phyloP scores from a whole-genome alignment of 2,888 invertebrate genomes.

The Acanthosepion lycidas region DNA sequence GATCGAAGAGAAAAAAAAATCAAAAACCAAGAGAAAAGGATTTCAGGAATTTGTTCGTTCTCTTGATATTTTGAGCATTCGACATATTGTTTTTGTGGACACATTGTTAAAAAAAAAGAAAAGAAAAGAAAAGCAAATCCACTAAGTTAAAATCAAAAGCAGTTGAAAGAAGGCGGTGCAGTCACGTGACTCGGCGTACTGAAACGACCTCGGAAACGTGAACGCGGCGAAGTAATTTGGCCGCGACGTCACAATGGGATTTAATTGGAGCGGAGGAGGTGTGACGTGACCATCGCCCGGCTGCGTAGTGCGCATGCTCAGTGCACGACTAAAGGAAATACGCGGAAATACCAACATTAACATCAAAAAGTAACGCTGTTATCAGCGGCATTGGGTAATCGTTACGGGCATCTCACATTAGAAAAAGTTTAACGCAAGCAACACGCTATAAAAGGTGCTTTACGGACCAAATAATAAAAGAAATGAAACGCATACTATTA shows the following conservation, averaged over 20 bases:
- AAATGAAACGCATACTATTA: too few relatives aligned
- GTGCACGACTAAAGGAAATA: neutral
- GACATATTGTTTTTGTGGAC: neutral
- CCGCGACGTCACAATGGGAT: neutral
- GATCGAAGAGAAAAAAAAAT: neutral
- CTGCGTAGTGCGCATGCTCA: neutral
- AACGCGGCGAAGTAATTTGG: neutral
- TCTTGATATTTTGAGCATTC: neutral
- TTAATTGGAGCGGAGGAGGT: neutral
- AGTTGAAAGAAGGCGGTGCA: neutral
- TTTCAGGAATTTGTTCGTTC: neutral
- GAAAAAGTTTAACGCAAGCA: neutral
- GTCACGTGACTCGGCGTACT: neutral
- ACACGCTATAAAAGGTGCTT: neutral
- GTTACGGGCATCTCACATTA: neutral
- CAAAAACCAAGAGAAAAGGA: neutral
- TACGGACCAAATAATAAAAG: neutral
- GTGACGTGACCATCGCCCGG: slow-evolving; percentile 17
- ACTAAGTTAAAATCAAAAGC: neutral
- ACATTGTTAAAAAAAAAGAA: neutral
- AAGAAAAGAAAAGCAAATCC: neutral
- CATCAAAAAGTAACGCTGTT: neutral
- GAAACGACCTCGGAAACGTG: neutral
- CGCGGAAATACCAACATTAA: neutral
- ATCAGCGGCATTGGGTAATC: neutral